Base-by-base conservation (phyloP, 2,113 vertebrate species). In the Tyto alba region DNA sequence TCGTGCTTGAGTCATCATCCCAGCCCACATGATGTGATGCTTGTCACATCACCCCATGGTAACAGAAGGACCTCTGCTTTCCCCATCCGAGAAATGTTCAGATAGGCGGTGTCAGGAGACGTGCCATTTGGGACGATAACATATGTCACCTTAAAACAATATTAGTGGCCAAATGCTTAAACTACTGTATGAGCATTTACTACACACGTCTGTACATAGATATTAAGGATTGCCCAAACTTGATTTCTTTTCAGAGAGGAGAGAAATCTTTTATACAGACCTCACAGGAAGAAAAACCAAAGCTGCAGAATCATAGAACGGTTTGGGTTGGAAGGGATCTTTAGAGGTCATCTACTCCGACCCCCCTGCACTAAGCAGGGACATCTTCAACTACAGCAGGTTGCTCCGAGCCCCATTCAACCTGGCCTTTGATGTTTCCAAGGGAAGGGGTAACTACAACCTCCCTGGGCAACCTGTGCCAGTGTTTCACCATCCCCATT, bases 11-110 rank as follows among this genome's bases (percentile, higher is more conserved):
- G 63, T 43, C 18, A 4, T 30, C 59, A 53, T 27, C 75, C 52
- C 52, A 64, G 25, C 59, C 29, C 0, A 0, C 30, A 43, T 2
- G 5, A 55, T 21, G 73, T 48, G 66, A 34, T 1, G 0, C 21
- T 82, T 3, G 11, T 62, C 78, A 43, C 6, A 1, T 73, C 71
- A 50, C 30, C 30, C 9, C 2, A 0, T 14, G n/a, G 40, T 48
- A 67, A 85, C 64, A 85, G 57, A 85, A 81, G 41, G 36, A 67
- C 34, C 10, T 72, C 41, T 89, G 27, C 55, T 56, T 62, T 77
- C 45, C 40, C 52, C 36, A 32, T 11, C 14, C 7, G 3, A 89
- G 47, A 66, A 59, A 27, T 3, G 9, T 45, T 47, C 66, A 48
- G 47, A 20, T 10, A 36, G 43, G 53, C 66, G 29, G 47, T 10